Percentiles rank a stretch among this genome's conserved stretches.
These are phyloP conservation scores for Bradypodion pumilum DNA, from an alignment of 2,797 vertebrate genomes.

Conservation along the genomic window DNA sequence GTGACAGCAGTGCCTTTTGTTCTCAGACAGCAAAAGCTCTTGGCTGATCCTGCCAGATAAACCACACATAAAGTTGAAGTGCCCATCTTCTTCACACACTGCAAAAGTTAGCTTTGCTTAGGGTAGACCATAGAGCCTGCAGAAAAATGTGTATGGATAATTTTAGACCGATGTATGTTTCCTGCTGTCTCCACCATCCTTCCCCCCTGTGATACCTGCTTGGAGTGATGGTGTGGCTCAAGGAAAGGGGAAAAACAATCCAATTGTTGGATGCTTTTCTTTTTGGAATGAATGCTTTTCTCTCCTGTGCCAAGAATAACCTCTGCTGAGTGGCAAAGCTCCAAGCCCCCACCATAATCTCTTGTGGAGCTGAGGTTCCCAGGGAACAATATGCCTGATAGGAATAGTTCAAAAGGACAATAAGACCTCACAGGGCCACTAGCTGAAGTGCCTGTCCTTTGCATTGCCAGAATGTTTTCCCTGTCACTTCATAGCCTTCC, in stretches of 20 bases:
- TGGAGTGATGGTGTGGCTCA: slow-evolving; percentile 4
- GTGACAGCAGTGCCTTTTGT: too few species aligned
- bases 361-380: background rate
- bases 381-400: slow-evolving; percentile 14
- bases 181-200: fast-evolving
- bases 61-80: background rate
- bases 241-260: slow-evolving; percentile 13
- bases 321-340: background rate
- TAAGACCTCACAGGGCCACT: background rate
- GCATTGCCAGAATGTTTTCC: background rate
- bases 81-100: background rate
- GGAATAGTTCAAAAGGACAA: background rate
- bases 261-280: slow-evolving; percentile 35
- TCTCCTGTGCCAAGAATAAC: slow-evolving; percentile 45
- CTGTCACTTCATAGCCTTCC: background rate
- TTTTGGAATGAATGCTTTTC: slow-evolving; percentile 39
- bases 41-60: background rate
- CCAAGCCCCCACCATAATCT: background rate
- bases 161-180: slow-evolving; percentile 13
- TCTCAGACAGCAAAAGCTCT: background rate
- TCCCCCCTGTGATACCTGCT: fast-evolving
- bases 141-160: slow-evolving; percentile 48
- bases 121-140: background rate
- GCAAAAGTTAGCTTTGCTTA: too few species aligned
- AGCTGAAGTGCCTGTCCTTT: background rate